phyloP scores from a whole-genome alignment of 2,797 vertebrate genomes.

The Antrozous pallidus region DNA sequence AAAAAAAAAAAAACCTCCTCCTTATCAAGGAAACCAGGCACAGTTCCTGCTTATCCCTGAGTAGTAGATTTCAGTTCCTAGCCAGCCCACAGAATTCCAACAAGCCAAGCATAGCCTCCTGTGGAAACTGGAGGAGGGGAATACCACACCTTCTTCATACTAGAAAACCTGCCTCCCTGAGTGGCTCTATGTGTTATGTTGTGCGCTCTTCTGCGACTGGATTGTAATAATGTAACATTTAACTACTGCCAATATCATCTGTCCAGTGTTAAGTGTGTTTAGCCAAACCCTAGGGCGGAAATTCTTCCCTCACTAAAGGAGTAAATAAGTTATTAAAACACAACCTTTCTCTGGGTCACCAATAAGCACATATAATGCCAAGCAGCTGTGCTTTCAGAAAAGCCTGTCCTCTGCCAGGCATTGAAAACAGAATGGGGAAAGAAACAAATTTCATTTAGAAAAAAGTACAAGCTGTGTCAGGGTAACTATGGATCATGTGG shows the following conservation, averaged over 20 bases:
- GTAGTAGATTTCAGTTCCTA: neutral
- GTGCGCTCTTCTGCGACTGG: neutral
- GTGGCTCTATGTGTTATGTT: neutral
- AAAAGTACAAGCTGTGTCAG: conserved; percentile 1
- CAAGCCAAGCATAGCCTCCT: neutral
- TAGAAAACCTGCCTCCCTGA: neutral
- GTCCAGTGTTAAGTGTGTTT: neutral
- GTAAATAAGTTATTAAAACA: neutral
- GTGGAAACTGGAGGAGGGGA: neutral
- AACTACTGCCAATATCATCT: neutral
- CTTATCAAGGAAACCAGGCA: neutral
- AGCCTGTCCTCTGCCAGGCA: neutral
- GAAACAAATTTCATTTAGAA: conserved; percentile 41
- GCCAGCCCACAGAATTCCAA: neutral
- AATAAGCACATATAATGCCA: neutral
- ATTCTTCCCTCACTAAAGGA: neutral
- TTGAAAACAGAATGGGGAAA: neutral
- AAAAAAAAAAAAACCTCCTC: neutral
- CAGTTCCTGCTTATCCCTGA: neutral
- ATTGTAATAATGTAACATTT: neutral
- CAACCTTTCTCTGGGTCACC: neutral
- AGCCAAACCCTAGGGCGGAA: neutral
- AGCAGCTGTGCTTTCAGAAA: conserved; percentile 24
- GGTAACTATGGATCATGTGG: conserved; percentile 30
- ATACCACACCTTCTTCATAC: neutral